phyloP scores from a whole-genome alignment of 1,140 invertebrate species.

The Hycleus cichorii region DNA sequence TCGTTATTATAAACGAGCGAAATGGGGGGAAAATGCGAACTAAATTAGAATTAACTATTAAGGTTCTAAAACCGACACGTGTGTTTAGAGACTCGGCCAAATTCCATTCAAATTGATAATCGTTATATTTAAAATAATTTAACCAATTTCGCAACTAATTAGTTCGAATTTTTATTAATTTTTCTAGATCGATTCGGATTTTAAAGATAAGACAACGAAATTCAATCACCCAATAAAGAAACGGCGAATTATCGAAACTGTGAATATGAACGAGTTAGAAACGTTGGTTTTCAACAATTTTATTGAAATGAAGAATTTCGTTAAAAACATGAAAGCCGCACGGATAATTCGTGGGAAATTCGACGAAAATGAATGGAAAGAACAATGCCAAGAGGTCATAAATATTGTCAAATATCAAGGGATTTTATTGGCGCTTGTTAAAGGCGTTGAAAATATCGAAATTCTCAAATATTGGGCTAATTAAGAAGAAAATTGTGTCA shows the following conservation, averaged over 20 bases:
- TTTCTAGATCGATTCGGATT: too few species aligned
- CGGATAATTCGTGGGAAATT: not conserved
- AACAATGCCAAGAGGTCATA: not conserved
- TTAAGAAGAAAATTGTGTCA: not conserved
- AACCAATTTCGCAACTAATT: not conserved
- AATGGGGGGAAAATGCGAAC: slow-evolving; percentile 1
- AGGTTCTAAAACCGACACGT: not conserved
- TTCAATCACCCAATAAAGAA: too few species aligned
- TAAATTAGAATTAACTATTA: slow-evolving; percentile 1
- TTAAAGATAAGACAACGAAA: not conserved
- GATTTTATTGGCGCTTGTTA: slow-evolving; percentile 1
- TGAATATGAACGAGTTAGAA: slow-evolving; percentile 10
- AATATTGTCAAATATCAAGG: slow-evolving; percentile 14
- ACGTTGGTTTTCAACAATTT: slow-evolving; percentile 3
- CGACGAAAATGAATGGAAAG: too few species aligned
- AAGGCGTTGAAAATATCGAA: not conserved
- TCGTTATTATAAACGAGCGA: too few species aligned
- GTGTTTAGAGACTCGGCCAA: too few species aligned
- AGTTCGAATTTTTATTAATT: not conserved
- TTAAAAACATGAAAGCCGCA: slow-evolving; percentile 3
- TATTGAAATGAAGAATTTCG: slow-evolving; percentile 6
- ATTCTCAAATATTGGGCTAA: not conserved
- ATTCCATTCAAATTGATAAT: not conserved
- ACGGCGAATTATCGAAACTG: not conserved
- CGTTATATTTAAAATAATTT: not conserved